Percentiles rank a stretch among this genome's conserved stretches.
These are phyloP conservation scores for Coptodon rendalli DNA, from an alignment of 2,113 vertebrate species.

Conservation along the genomic window DNA sequence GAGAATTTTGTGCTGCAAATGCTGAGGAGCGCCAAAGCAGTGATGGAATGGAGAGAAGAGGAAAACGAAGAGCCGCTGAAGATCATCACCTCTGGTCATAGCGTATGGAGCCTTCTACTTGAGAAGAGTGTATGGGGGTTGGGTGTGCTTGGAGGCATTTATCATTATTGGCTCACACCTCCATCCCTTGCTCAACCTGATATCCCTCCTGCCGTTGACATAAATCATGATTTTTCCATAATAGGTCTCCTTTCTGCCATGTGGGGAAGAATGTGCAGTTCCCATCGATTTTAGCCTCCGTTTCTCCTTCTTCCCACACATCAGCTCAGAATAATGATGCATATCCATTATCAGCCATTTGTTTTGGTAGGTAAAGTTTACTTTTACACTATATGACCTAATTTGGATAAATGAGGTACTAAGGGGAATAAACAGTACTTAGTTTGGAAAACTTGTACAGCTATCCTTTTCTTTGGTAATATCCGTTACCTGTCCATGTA, in stretches of 20 bases:
- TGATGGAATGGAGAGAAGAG: background rate
- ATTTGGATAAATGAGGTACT: constrained; percentile 77
- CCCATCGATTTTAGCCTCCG: constrained; percentile 80
- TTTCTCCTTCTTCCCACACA: background rate
- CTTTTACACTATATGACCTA: background rate
- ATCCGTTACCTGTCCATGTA: background rate
- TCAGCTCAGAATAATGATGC: constrained; percentile 55
- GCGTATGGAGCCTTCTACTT: background rate
- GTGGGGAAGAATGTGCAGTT: constrained; percentile 84
- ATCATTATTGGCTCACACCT: constrained; percentile 94
- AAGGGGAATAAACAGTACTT: background rate
- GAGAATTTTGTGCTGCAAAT: background rate
- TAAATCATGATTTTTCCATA: constrained; percentile 98
- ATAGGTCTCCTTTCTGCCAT: constrained; percentile 86
- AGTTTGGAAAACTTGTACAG: background rate
- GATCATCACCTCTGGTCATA: constrained; percentile 10
- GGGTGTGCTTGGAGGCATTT: constrained; percentile 70
- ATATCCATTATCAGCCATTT: constrained; percentile 91
- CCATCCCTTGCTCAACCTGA: constrained; percentile 79
- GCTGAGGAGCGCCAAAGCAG: background rate
- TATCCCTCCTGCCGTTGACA: constrained; percentile 82
- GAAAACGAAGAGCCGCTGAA: background rate
- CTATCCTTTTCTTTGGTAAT: background rate
- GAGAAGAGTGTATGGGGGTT: background rate
- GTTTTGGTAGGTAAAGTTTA: constrained; percentile 85